phyloP scores from a whole-genome alignment of 2,113 vertebrate species.

The Otus sunia region DNA sequence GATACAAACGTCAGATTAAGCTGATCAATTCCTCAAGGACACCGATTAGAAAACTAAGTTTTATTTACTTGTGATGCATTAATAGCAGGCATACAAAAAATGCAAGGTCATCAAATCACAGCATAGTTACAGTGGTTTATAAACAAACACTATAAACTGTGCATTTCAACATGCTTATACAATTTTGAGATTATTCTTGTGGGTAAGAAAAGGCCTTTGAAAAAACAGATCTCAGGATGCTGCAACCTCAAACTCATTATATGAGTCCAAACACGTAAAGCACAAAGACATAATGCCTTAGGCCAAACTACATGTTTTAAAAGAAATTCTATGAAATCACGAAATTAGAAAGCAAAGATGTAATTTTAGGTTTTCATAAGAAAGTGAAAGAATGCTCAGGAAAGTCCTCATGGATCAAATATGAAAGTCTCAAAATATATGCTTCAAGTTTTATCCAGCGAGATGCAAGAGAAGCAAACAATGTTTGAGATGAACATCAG shows the following conservation, averaged over 20 bases:
- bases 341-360: not conserved
- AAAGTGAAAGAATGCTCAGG: not conserved
- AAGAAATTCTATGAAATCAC: not conserved
- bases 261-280: not conserved
- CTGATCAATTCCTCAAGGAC: not conserved
- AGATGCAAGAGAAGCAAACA: not conserved
- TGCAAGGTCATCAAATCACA: not conserved
- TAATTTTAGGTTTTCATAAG: not conserved
- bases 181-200: not conserved
- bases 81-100: not conserved
- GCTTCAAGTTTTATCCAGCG: not conserved
- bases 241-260: not conserved
- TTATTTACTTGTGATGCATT: not conserved
- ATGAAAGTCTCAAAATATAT: not conserved
- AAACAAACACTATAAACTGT: not conserved
- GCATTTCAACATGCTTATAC: not conserved
- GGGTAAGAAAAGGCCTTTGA: not conserved
- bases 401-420: not conserved
- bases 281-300: not conserved
- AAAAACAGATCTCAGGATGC: not conserved
- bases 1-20: not conserved
- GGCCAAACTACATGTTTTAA: not conserved
- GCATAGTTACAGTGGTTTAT: not conserved
- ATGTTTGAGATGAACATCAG: not conserved
- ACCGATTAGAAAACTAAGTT: not conserved